Evolutionary conservation across 1,140 invertebrate species (phyloP).

Genomic region (Lordiphosa clarofinis): DNA sequence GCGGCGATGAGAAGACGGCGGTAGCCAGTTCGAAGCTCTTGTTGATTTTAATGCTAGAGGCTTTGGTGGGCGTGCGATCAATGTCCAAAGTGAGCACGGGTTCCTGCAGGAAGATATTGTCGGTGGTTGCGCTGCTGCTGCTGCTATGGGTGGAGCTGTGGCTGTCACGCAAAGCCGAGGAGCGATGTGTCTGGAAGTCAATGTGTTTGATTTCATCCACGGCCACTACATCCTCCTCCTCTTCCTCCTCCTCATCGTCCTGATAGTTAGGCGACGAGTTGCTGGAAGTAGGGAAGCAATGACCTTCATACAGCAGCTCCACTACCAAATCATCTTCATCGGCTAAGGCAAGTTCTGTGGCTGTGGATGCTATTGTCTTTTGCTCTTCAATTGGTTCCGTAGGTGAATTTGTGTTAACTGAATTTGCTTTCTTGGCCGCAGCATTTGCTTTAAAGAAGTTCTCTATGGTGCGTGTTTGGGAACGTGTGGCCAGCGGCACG

Average conservation of each 20-base stretch:
- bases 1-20: constrained; percentile 69
- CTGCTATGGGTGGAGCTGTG: constrained; percentile 63
- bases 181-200: constrained; percentile 66
- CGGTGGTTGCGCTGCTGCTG: constrained; percentile 52
- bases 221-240: constrained; percentile 14
- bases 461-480: constrained; percentile 73
- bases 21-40: constrained; percentile 65
- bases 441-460: constrained; percentile 72
- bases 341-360: constrained; percentile 21
- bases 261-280: constrained; percentile 50
- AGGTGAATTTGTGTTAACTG: constrained; percentile 19
- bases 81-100: constrained; percentile 75
- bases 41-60: constrained; percentile 76
- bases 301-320: constrained; percentile 42
- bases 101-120: constrained; percentile 78
- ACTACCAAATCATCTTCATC: constrained; percentile 33
- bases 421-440: constrained; percentile 36
- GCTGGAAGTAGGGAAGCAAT: constrained; percentile 38
- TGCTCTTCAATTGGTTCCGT: constrained; percentile 25
- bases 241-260: constrained; percentile 29
- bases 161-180: constrained; percentile 54
- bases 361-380: constrained; percentile 37
- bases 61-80: constrained; percentile 76
- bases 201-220: constrained; percentile 9
- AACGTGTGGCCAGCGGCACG: constrained; percentile 70